Evolutionary conservation across 2,113 vertebrate species (phyloP).

Genomic region (Syngnathus typhle): DNA sequence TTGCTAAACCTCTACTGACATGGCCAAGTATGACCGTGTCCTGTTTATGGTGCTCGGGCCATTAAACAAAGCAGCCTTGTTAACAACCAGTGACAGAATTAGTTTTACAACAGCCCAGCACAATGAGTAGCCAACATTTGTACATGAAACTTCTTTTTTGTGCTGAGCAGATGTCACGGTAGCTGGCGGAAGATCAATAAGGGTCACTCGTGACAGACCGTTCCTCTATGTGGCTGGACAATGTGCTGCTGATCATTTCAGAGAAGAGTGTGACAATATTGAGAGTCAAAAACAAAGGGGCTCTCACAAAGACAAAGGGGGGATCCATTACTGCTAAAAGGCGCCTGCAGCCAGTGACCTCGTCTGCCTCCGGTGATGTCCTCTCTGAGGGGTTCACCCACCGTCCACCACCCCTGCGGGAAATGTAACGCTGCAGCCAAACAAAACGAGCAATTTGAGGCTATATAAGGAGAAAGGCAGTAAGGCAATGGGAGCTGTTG

Average conservation of each 20-base stretch:
- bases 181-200: slow-evolving; percentile 55
- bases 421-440: slow-evolving; percentile 26
- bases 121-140: slow-evolving; percentile 32
- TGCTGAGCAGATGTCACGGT: slow-evolving; percentile 56
- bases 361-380: slow-evolving; percentile 19
- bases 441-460: slow-evolving; percentile 22
- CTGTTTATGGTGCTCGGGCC: slow-evolving; percentile 8
- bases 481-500: slow-evolving; percentile 25
- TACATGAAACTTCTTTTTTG: slow-evolving; percentile 50
- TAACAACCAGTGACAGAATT: slow-evolving; percentile 35
- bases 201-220: slow-evolving; percentile 46
- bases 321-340: slow-evolving; percentile 11
- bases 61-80: slow-evolving; percentile 35
- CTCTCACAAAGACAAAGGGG: slow-evolving; percentile 36
- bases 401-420: slow-evolving; percentile 28
- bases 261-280: slow-evolving; percentile 23
- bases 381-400: slow-evolving; percentile 24
- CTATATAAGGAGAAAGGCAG: slow-evolving; percentile 59
- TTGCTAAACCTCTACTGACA: not conserved
- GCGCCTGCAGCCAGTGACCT: slow-evolving; percentile 39
- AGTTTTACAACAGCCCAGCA: slow-evolving; percentile 43
- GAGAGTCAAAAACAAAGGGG: slow-evolving; percentile 33
- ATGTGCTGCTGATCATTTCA: slow-evolving; percentile 15
- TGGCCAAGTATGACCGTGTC: not conserved
- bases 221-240: slow-evolving; percentile 17